Conservation (phyloP, 1,140 invertebrate genomes). For the Piezodorus guildinii region DNA sequence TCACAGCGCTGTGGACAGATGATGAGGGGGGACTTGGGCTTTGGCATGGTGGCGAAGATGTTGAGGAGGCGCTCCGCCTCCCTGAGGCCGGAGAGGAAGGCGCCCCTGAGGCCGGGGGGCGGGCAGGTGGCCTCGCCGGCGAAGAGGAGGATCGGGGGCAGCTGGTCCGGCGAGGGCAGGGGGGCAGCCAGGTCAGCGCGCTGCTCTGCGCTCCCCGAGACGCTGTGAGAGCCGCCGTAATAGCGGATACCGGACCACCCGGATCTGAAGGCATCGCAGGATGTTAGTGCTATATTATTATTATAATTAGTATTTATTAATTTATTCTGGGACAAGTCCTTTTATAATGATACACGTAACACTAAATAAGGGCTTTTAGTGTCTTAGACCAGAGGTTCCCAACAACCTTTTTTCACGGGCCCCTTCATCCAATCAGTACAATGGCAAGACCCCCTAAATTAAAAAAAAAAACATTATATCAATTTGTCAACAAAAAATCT, state of each 20-base stretch:
- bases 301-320: too few species aligned
- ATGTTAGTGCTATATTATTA: too few species aligned
- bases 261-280: not conserved
- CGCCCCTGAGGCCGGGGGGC: not conserved
- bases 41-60: not conserved
- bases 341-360: too few species aligned
- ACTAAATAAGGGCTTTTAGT: too few species aligned
- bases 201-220: not conserved
- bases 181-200: not conserved
- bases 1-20: not conserved
- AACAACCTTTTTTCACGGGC: too few species aligned
- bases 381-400: too few species aligned
- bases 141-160: constrained; percentile 2
- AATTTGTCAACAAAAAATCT: too few species aligned
- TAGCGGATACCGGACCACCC: not conserved
- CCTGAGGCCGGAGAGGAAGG: not conserved
- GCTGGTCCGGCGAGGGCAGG: not conserved
- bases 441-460: too few species aligned
- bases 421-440: too few species aligned
- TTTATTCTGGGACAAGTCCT: too few species aligned
- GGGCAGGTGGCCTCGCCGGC: constrained; percentile 3
- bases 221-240: not conserved
- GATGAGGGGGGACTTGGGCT: too few species aligned
- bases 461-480: too few species aligned
- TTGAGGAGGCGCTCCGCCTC: not conserved